Evolutionary conservation across 2,113 vertebrate species (phyloP).

Genomic region (Corvus moneduloides): DNA sequence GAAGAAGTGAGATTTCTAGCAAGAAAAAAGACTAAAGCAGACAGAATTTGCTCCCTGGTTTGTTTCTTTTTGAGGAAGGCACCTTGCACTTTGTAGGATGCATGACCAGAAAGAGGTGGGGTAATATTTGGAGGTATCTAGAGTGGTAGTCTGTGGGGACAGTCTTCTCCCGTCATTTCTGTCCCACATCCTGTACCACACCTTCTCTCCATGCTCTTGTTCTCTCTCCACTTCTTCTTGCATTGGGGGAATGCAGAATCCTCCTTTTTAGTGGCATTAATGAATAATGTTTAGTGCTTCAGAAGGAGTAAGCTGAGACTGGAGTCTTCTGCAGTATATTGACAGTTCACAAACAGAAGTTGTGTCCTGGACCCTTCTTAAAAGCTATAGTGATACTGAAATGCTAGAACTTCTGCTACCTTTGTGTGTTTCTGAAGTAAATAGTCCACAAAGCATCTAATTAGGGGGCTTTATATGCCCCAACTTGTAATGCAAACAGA

Average conservation of each 20-base stretch:
- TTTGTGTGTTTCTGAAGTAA: not conserved
- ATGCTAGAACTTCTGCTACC: not conserved
- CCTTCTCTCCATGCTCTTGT: not conserved
- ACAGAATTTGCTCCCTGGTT: not conserved
- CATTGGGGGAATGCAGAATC: not conserved
- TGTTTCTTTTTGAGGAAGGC: not conserved
- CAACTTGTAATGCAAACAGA: accelerated
- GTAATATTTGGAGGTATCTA: not conserved
- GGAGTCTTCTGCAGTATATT: not conserved
- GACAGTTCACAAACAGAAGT: not conserved
- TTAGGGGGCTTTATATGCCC: not conserved
- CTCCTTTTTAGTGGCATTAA: not conserved
- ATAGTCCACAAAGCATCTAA: not conserved
- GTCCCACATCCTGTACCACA: not conserved
- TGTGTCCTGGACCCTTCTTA: not conserved
- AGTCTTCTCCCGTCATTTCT: not conserved
- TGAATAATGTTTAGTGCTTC: not conserved
- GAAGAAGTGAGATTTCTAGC: not conserved
- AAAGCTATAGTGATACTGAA: not conserved
- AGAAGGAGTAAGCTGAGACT: not conserved
- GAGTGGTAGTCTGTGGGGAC: not conserved
- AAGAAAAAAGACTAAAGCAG: not conserved
- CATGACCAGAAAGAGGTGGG: not conserved
- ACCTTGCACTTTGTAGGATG: not conserved
- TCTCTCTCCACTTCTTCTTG: not conserved